Percentiles rank a stretch among this genome's conserved stretches.
Conservation (phyloP, 1,140 invertebrate genomes). For the Cylas formicarius region DNA sequence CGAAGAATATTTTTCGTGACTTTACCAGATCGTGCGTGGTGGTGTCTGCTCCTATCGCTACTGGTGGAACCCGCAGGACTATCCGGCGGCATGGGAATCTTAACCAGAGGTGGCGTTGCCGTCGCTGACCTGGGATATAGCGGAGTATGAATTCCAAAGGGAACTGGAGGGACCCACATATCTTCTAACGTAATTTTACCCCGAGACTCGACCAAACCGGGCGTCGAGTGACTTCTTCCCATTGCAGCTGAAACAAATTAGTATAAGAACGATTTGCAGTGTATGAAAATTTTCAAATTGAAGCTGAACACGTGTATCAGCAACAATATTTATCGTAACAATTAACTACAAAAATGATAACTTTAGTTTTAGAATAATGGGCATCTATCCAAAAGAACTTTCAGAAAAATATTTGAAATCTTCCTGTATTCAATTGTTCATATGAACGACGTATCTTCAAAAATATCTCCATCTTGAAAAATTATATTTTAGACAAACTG, state of each 20-base stretch:
- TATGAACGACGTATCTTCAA: no score
- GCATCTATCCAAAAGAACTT: no score
- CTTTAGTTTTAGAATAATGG: no score
- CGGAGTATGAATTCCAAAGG: constrained; percentile 42
- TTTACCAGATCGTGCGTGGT: constrained; percentile 24
- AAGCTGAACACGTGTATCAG: no score
- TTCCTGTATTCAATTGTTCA: no score
- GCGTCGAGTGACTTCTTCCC: constrained; percentile 89
- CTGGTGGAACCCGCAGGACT: constrained; percentile 37
- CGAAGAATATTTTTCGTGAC: not conserved
- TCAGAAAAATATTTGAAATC: no score
- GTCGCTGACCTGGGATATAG: constrained; percentile 46
- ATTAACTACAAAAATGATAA: no score
- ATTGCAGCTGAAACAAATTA: constrained; percentile 68
- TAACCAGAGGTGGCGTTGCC: constrained; percentile 26
- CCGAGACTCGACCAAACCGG: constrained; percentile 85
- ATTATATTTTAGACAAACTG: no score
- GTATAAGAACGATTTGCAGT: no score
- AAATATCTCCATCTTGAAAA: no score
- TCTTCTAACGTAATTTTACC: constrained; percentile 84
- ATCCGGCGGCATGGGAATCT: constrained; percentile 24
- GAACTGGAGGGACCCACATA: constrained; percentile 68
- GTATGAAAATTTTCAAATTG: no score
- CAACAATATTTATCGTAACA: no score
- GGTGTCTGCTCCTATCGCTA: constrained; percentile 37